These are phyloP conservation scores for Coregonus ussuriensis DNA, from an alignment of 2,797 vertebrate species.

Conservation along the genomic window DNA sequence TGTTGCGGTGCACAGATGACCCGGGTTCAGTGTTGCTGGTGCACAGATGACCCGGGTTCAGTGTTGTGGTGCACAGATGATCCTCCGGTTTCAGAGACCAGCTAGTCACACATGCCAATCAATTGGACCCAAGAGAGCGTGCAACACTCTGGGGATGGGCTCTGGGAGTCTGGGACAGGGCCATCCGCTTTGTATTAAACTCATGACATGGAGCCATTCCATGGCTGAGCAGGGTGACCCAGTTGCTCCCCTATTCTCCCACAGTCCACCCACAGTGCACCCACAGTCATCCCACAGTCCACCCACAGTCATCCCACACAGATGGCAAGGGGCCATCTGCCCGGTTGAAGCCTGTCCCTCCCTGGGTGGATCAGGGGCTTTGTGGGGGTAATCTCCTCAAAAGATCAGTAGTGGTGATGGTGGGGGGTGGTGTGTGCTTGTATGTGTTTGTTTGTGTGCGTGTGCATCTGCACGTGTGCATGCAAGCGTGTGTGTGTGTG, in stretches of 20 bases:
- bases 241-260: neutral
- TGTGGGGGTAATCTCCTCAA: conserved; percentile 78
- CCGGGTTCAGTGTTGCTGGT: too few relatives aligned
- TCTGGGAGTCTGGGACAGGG: neutral
- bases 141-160: neutral
- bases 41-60: too few relatives aligned
- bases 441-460: neutral
- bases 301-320: neutral
- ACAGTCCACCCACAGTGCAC: neutral
- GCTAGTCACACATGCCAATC: neutral
- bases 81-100: too few relatives aligned
- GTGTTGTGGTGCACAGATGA: too few relatives aligned
- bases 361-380: conserved; percentile 60
- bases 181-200: neutral
- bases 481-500: too few relatives aligned
- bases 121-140: neutral
- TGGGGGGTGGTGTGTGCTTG: neutral
- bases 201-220: neutral
- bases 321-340: conserved; percentile 44
- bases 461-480: too few relatives aligned
- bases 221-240: neutral
- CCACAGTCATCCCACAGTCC: neutral
- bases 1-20: too few relatives aligned
- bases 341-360: conserved; percentile 49
- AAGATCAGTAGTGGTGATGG: conserved; percentile 69